Base-by-base conservation (phyloP, 2,113 vertebrate genomes). In the Ceyx cyanopectus region DNA sequence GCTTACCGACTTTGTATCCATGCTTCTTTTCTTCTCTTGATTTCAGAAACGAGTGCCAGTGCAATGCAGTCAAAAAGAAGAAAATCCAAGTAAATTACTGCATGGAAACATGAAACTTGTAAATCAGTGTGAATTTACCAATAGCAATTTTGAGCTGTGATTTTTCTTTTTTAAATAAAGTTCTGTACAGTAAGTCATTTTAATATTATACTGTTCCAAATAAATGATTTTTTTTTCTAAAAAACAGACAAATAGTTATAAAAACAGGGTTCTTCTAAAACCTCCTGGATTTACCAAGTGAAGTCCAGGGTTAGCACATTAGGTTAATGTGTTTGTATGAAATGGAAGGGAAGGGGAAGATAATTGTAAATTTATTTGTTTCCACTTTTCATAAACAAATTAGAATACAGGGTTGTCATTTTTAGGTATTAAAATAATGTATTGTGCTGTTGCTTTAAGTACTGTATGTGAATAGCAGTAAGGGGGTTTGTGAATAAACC, bases 61-160 rank as follows among this genome's bases (percentile, higher is more conserved):
- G 98, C 98, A 77, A 99, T 99, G 89, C 99, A 99, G 98, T 98
- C 99, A 94, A 99, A 99, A 97, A 97, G 99, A 98, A 99, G 99
- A 98, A 99, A 99, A 98, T 99, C 99, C 94, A 99, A 99, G 98
- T 99, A 97, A 98, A 98, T 89, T 96, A 95, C 95, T 97, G 98
- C 97, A 96, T 98, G 82, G 97, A 92, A 95, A 98, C 97, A 97
- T 98, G 98, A 98, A 97, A 97, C 98, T 97, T 98, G 98, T 98
- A 99, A 97, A 99, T 98, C 98, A 96, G 95, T 98, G 98, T 99
- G 98, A 99, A 98, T 98, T 98, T 98, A 96, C 97, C 96, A 96
- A 98, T 98, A 98, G 96, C 96, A 92, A 94, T 98, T 97, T 98
- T 97, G 97, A 98, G 97, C 96, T 97, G 98, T 97, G 98, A 98